These are phyloP conservation scores for Melanocharis versteri DNA, from an alignment of 2,113 vertebrate species.

Conservation along the genomic window DNA sequence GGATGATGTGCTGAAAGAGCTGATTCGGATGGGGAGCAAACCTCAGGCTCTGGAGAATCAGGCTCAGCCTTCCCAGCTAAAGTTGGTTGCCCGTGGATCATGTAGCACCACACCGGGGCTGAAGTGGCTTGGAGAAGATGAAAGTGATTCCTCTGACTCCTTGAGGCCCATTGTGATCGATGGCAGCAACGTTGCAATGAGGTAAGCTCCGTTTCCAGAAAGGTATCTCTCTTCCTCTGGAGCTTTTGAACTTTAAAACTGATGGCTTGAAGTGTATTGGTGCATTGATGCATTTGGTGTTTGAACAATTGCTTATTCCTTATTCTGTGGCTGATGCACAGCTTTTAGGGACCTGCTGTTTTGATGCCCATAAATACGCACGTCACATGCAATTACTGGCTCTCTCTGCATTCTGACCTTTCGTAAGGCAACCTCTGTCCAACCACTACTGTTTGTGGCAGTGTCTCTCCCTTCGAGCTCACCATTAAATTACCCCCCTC, in stretches of 20 bases:
- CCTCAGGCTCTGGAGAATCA: not conserved
- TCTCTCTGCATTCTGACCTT: not conserved
- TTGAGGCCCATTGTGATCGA: conserved; percentile 88
- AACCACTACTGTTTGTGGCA: not conserved
- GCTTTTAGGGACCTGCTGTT: not conserved
- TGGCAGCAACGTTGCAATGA: conserved; percentile 93
- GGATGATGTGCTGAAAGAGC: conserved; percentile 87
- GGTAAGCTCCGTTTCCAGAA: conserved; percentile 65
- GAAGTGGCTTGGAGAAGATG: not conserved
- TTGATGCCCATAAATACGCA: accelerated
- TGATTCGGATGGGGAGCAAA: conserved; percentile 83
- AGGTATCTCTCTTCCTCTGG: not conserved
- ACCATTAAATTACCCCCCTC: not conserved
- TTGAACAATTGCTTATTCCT: not conserved
- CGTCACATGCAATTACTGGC: not conserved
- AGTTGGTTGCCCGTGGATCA: conserved; percentile 75
- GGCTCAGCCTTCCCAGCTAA: not conserved
- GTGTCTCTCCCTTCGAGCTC: not conserved
- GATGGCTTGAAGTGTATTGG: not conserved
- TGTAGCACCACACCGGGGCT: not conserved
- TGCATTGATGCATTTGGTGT: not conserved
- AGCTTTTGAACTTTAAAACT: not conserved
- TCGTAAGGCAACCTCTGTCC: not conserved
- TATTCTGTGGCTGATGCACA: not conserved
- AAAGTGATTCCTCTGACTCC: not conserved